Base-by-base conservation (phyloP, 2,888 invertebrate species). In the Drosophila sordidula region DNA sequence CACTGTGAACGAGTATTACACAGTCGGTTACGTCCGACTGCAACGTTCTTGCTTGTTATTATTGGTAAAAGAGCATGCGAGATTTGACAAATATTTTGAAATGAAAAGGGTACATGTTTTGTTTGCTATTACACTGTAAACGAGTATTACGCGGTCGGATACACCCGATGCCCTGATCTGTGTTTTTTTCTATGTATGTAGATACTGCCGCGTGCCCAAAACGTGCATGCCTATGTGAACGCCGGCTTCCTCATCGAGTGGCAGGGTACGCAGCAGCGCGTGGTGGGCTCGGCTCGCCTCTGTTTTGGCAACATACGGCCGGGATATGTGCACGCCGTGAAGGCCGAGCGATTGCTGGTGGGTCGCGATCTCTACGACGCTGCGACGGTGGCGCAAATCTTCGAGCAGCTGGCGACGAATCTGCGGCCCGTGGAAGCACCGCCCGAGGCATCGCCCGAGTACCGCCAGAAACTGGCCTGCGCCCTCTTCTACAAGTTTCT, bases 401-500 rank as follows among this genome's bases (percentile, higher is more conserved):
- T 96, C 32, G 89, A 89, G 2, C 91, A 91, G 4, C 90, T 97
- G 56, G 87, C 93, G 1, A 81, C 91, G 0, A 96, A 96, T 90
- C 58, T 97, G 0, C 89, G 93, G 2, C 95, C 97, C 0, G 94
- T 95, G 55, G 93, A 93, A 16, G 91, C 93, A 14, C 93, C 94
- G 0, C 95, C 96, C 0, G 95, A 96, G 84, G 94, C 96, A 0
- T 94, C 95, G 0, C 94, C 95, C 0, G 93, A 93, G 42, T 97
- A 95, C 83, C 94, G 97, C 18, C 95, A 95, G 85, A 93, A 93
- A 9, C 92, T 98, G 4, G 96, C 97, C 0, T 93, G 95, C 61
- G 94, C 95, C 8, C 92, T 98, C 11, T 95, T 97, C 87, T 98
- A 97, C 90, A 97, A 97, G 93, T 94, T 93, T 57, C 84, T 95